Evolutionary conservation across 2,888 invertebrate genomes (phyloP), one percentile per base, ranked within the genome.

Genomic region (Papilio elwesi): DNA sequence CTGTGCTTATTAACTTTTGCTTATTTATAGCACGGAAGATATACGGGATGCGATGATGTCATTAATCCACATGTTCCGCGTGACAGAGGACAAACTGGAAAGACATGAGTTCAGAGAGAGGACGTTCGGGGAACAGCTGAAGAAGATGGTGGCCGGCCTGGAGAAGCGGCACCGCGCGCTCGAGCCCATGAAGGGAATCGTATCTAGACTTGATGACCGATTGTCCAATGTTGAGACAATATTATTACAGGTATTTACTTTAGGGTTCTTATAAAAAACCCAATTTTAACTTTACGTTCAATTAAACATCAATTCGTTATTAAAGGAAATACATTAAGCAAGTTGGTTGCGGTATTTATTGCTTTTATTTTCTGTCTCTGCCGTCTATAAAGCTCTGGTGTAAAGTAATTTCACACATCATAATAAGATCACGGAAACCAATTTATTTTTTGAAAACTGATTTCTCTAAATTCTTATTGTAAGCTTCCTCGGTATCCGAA

Each of bases 61-160:
- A 26, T 90, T 98, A 73, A 96, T 97, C 11, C 96, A 97, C 83
- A 96, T 97, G 86, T 96, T 97, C 86, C 95, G 97, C 62, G 95
- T 95, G 53, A 95, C 97, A 68, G 97, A 97, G 76, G 97, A 97
- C 83, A 98, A 97, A 89, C 87, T 98, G 75, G 97, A 98, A 83
- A 93, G 98, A 15, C 98, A 98, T 87, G 98, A 98, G 86, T 96
- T 95, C 80, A 93, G 98, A 12, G 97, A 98, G 86, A 95, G 97
- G 76, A 95, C 96, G 0, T 90, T 97, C 36, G 97, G 97, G 0
- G 97, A 98, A 73, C 95, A 97, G 78, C 83, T 97, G 68, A 97
- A 97, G 90, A 96, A 96, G 84, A 95, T 96, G 66, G 89, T 98
- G 74, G 89, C 94, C 1, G 91, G 95, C 0, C 86, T 98, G 64